Conservation (phyloP, 2,113 vertebrate species). For the Xiphorhynchus elegans region DNA sequence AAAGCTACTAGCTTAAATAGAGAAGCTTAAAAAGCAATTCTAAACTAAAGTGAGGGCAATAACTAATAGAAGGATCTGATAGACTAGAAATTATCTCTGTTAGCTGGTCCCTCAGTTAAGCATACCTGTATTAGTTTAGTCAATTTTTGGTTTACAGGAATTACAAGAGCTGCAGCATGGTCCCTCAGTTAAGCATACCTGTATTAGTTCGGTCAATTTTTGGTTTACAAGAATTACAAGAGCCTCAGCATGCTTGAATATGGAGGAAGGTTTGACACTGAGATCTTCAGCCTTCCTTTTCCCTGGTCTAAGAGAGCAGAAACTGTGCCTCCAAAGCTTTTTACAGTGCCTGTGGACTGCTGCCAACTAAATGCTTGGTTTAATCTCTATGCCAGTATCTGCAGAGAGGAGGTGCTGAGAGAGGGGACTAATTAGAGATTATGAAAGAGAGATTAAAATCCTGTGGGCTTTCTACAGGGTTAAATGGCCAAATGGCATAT, state of each 20-base stretch:
- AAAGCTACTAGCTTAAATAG: constrained; percentile 2
- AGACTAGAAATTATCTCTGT: constrained; percentile 47
- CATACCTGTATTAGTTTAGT: constrained; percentile 17
- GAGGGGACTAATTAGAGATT: constrained; percentile 52
- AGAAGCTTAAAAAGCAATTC: constrained; percentile 56
- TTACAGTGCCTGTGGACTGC: background rate
- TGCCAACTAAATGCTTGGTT: background rate
- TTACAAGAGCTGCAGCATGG: background rate
- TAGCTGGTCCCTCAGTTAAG: constrained; percentile 25
- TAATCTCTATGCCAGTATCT: background rate
- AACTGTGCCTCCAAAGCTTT: background rate
- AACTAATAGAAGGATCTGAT: constrained; percentile 46
- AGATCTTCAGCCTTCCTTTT: constrained; percentile 17
- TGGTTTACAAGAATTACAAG: no score
- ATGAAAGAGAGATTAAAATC: constrained; percentile 45
- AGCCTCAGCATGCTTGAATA: background rate
- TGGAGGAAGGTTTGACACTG: background rate
- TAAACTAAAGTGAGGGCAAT: constrained; percentile 32
- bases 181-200: constrained; percentile 24
- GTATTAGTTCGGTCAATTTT: background rate
- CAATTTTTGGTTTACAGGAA: background rate
- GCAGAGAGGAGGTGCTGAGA: background rate
- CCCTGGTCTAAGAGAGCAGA: background rate
- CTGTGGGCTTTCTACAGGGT: constrained; percentile 2
- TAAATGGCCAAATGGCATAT: background rate